Percentiles rank a stretch among this genome's conserved stretches.
These are phyloP conservation scores for Drosophila willistoni DNA, from an alignment of 1,140 invertebrate species.

Conservation along the genomic window DNA sequence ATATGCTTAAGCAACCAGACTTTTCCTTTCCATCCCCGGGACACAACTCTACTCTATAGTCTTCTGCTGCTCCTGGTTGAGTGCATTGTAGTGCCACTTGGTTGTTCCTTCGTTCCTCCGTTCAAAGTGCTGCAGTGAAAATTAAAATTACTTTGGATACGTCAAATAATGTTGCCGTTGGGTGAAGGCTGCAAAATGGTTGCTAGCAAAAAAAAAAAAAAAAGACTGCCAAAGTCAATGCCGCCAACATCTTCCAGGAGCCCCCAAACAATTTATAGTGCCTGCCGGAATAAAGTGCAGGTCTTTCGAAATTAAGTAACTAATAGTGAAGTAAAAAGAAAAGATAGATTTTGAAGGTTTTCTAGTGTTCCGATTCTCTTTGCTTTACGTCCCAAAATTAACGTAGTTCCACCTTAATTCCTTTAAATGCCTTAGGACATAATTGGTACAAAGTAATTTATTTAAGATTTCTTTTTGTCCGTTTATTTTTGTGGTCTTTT, in stretches of 20 bases:
- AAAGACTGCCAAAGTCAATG: conserved; percentile 17
- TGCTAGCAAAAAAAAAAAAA: not conserved
- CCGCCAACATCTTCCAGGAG: conserved; percentile 38
- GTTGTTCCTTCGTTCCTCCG: conserved; percentile 19
- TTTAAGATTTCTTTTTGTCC: not conserved
- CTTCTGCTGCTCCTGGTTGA: conserved; percentile 27
- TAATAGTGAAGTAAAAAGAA: too few species aligned
- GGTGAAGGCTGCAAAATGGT: conserved; percentile 29
- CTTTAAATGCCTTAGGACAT: too few species aligned
- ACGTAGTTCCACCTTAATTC: too few species aligned
- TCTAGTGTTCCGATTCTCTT: too few species aligned
- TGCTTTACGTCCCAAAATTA: too few species aligned
- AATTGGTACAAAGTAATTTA: too few species aligned
- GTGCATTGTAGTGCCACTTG: conserved; percentile 77
- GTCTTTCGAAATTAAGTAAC: too few species aligned
- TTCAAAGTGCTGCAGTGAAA: conserved; percentile 66
- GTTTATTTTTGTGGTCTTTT: too few species aligned
- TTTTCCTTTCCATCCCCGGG: not conserved
- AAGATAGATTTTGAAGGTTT: too few species aligned
- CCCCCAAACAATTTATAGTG: conserved; percentile 70
- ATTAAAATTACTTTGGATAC: conserved; percentile 81
- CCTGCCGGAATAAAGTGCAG: conserved; percentile 56
- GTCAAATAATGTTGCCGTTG: conserved; percentile 78
- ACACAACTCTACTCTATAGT: too few species aligned
- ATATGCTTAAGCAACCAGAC: conserved; percentile 74